Base-by-base conservation (phyloP, 2,888 invertebrate species). In the Ichneumoninae sp. region DNA sequence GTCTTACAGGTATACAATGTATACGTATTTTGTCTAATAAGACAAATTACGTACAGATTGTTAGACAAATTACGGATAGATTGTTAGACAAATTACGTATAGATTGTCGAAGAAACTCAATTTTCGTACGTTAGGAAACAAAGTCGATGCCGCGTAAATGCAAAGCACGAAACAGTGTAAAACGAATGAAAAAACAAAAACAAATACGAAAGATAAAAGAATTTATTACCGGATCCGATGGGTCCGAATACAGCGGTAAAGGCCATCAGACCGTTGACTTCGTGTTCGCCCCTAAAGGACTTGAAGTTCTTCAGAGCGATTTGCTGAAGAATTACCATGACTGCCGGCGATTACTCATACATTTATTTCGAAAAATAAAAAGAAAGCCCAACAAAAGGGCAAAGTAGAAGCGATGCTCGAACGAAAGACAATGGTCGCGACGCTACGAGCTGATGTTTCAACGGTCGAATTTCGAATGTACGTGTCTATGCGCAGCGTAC, bases 221-320 rank as follows among this genome's bases (percentile, higher is more conserved):
- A 19, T 52, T 13, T 26, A 8, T 22, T 95, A 98, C 99, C 99
- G 90, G 98, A 98, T 89, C 99, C 99, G 96, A 99, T 99, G 36
- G 98, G 99, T 4, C 99, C 99, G 88, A 99, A 98, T 62, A 99
- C 98, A 0, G 99, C 98, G 74, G 98, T 98, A 93, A 99, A 99
- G 60, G 97, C 96, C 91, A 97, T 97, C 91, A 99, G 95, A 30
- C 99, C 98, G 6, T 98, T 98, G 90, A 99, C 98, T 84, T 96
- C 95, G 88, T 97, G 96, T 90, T 96, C 96, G 0, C 98, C 99
- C 86, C 96, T 96, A 93, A 99, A 99, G 26, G 99, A 99, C 95
- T 99, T 99, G 94, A 99, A 99, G 94, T 99, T 99, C 91, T 98
- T 98, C 93, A 99, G 97, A 94, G 98, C 98, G 88, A 99, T 98